These are phyloP conservation scores for Eupristina koningsbergeri DNA, from an alignment of 1,140 invertebrate genomes.

Conservation along the genomic window DNA sequence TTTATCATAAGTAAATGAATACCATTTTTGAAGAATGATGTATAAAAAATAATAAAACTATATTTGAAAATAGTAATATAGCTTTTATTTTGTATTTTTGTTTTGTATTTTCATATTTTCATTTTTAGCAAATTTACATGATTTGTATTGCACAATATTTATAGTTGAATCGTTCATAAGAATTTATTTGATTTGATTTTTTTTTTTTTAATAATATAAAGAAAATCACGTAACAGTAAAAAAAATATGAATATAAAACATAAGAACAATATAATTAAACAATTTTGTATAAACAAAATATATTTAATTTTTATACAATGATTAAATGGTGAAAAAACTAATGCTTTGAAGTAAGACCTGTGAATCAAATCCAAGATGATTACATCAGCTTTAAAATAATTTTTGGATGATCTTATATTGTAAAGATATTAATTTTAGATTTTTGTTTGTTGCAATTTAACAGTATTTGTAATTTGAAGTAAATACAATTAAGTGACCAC, in stretches of 20 bases:
- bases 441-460: too few species aligned
- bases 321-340: conserved; percentile 7
- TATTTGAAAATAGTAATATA: not conserved
- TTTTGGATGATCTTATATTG: not conserved
- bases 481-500: too few species aligned
- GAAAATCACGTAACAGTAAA: not conserved
- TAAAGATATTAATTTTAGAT: too few species aligned
- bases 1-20: not conserved
- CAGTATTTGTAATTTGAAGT: too few species aligned
- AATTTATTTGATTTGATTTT: too few species aligned
- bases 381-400: conserved; percentile 20
- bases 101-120: not conserved
- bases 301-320: not conserved
- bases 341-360: conserved; percentile 11
- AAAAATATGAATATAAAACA: not conserved
- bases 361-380: not conserved
- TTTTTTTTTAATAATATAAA: too few species aligned
- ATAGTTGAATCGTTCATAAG: too few species aligned
- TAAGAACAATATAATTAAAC: not conserved
- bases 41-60: not conserved
- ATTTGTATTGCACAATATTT: not conserved
- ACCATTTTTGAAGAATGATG: not conserved
- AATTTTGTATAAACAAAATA: not conserved
- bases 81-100: not conserved
- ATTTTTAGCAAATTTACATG: not conserved